These are phyloP conservation scores for Cliona cf. orientalis DNA, from an alignment of 37 sponge, comb jelly and placozoan species.

Conservation along the genomic window DNA sequence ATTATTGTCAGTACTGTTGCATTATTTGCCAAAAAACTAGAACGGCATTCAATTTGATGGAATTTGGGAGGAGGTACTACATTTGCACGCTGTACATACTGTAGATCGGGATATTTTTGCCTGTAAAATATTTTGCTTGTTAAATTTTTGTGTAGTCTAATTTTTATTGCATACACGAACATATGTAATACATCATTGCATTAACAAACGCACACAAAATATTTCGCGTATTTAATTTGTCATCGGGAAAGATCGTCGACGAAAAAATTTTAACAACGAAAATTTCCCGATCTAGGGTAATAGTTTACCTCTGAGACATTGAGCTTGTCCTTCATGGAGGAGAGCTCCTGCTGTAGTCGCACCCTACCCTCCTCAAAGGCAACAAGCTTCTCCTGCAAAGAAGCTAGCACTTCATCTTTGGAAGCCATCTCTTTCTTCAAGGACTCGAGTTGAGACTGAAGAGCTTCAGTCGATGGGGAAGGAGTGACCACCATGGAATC, in stretches of 20 bases:
- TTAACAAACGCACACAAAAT: too few species aligned
- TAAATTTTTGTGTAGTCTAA: too few species aligned
- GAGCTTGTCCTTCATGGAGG: constrained; percentile 16
- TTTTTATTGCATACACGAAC: too few species aligned
- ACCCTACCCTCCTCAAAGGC: background rate
- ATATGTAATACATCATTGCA: too few species aligned
- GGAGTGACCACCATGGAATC: constrained; percentile 18
- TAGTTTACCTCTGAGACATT: constrained; percentile 42
- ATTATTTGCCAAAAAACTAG: constrained; percentile 2
- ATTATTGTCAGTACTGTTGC: too few species aligned
- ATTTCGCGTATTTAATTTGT: too few species aligned
- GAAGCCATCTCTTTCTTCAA: constrained; percentile 1
- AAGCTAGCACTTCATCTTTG: background rate
- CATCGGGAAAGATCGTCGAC: too few species aligned
- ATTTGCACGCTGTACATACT: background rate
- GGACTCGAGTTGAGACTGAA: background rate
- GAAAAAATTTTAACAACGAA: too few species aligned
- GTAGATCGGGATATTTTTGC: too few species aligned
- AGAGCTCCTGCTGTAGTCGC: background rate
- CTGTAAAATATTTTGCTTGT: too few species aligned
- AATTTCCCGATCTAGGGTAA: too few species aligned
- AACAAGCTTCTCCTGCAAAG: background rate
- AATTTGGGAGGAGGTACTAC: background rate
- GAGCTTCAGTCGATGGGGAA: background rate
- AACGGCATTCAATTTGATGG: background rate